Evolutionary conservation across 2,797 vertebrate species (phyloP).

Genomic region (Rhyacichthys aspro): DNA sequence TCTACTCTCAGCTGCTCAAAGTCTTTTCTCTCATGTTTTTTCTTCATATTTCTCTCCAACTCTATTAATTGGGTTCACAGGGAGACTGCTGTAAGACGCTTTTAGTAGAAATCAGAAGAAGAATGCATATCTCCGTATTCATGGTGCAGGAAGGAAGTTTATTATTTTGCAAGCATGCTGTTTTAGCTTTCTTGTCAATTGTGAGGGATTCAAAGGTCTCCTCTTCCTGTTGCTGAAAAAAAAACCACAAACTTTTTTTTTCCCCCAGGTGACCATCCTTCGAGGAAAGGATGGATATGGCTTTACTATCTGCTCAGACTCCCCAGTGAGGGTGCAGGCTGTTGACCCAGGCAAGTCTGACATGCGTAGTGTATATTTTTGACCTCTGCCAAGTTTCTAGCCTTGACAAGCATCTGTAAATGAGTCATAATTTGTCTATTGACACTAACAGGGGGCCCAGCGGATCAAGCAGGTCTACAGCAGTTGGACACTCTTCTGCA

Average conservation of each 20-base stretch:
- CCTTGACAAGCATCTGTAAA: not conserved
- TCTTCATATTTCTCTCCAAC: conserved; percentile 50
- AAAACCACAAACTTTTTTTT: no score
- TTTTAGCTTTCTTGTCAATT: conserved; percentile 27
- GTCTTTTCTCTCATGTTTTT: conserved; percentile 20
- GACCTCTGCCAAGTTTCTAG: not conserved
- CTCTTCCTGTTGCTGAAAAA: not conserved
- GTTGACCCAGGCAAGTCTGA: conserved; percentile 87
- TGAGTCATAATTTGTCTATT: conserved; percentile 21
- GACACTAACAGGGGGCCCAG: conserved; percentile 85
- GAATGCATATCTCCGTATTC: conserved; percentile 54
- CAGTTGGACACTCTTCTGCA: conserved; percentile 91
- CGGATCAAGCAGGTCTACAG: conserved; percentile 91
- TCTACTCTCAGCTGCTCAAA: conserved; percentile 9
- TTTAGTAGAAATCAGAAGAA: conserved; percentile 59
- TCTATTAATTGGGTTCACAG: conserved; percentile 51
- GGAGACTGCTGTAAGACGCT: conserved; percentile 62
- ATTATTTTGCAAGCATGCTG: conserved; percentile 40
- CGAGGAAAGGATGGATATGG: conserved; percentile 94
- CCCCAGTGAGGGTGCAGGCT: conserved; percentile 93
- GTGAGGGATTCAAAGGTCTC: no score
- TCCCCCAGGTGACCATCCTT: conserved; percentile 92
- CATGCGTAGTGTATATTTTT: conserved; percentile 3
- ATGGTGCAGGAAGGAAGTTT: conserved; percentile 54
- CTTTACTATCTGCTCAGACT: conserved; percentile 97